Evolutionary conservation across 2,113 vertebrate species (phyloP).

Genomic region (Glaucidium brasilianum): DNA sequence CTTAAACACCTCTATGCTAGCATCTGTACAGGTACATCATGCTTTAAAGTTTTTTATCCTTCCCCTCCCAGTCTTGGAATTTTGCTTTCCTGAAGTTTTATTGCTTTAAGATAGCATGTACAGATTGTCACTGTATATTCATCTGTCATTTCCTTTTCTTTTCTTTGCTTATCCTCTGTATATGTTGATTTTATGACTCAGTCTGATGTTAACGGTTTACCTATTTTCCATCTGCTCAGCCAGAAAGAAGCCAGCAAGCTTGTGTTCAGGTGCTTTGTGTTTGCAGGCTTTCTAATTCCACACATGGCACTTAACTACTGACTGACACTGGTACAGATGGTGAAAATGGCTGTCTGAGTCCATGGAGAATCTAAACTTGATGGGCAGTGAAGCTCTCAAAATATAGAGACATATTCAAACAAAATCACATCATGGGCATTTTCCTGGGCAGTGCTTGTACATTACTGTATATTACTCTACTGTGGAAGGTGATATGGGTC

Average conservation of each 20-base stretch:
- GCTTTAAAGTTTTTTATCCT: neutral
- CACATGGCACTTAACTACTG: neutral
- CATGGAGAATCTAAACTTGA: neutral
- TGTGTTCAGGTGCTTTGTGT: neutral
- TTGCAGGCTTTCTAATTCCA: neutral
- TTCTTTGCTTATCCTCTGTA: neutral
- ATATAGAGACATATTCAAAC: neutral
- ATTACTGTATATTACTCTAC: neutral
- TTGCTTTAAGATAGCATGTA: neutral
- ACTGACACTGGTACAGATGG: neutral
- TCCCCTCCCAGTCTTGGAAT: neutral
- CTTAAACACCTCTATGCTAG: neutral
- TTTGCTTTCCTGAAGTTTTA: neutral
- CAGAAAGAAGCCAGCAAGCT: neutral
- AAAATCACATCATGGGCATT: neutral
- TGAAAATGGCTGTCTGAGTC: neutral
- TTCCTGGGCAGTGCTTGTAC: neutral
- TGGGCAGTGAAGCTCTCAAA: neutral
- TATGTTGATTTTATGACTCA: constrained; percentile 15
- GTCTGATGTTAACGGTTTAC: neutral
- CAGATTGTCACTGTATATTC: neutral
- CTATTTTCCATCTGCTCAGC: neutral
- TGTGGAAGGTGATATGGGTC: neutral
- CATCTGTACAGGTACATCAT: neutral
- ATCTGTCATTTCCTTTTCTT: neutral